phyloP scores from a whole-genome alignment of 2,888 invertebrate genomes.

The Polyommatus iphigenia region DNA sequence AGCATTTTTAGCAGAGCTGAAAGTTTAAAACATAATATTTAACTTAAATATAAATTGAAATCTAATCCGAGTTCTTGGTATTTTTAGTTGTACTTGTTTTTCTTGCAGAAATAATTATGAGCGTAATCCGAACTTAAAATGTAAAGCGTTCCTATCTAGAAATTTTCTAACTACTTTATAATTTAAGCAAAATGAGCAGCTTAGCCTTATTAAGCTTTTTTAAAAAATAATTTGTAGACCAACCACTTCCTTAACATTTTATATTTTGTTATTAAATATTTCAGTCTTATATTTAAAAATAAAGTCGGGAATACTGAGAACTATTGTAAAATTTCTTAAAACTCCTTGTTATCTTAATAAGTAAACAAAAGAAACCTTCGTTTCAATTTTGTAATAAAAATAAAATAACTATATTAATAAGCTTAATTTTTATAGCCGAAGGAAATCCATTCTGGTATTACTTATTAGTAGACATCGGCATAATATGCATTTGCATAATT shows the following conservation, averaged over 20 bases:
- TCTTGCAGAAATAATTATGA: conserved; percentile 1
- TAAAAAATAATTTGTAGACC: neutral
- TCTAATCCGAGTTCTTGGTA: neutral
- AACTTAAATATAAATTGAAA: neutral
- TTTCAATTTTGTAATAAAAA: neutral
- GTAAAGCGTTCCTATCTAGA: conserved; percentile 6
- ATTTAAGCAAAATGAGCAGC: conserved; percentile 15
- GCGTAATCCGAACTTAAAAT: neutral
- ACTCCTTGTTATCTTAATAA: neutral
- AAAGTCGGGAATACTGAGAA: neutral
- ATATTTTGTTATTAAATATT: too few species aligned
- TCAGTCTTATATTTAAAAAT: neutral
- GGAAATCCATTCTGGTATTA: too few species aligned
- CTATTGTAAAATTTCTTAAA: neutral
- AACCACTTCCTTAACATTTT: conserved; percentile 9
- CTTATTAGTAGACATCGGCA: too few species aligned
- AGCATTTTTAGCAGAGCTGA: too few species aligned
- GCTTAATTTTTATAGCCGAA: neutral
- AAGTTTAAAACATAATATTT: too few species aligned
- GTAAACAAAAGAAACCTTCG: neutral
- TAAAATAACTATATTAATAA: neutral
- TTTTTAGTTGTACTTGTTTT: neutral
- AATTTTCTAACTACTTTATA: conserved; percentile 21
- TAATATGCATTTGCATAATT: too few species aligned
- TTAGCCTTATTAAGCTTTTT: conserved; percentile 27